Conservation (phyloP, 2,888 invertebrate genomes). For the Andrena minutula region DNA sequence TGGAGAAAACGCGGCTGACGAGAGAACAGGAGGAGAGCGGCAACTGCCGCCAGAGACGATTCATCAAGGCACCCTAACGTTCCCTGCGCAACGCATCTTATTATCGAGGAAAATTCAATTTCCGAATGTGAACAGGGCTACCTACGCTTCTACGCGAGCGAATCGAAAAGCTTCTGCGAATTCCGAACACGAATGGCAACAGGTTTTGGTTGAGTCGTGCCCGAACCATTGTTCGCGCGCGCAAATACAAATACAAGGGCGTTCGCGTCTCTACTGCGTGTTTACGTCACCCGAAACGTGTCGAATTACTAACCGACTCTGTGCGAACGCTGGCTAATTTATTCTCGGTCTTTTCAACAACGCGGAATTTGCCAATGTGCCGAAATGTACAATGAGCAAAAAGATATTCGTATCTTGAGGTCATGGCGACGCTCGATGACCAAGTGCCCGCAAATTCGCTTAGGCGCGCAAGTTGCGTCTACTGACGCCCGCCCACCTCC, state of each 20-base stretch:
- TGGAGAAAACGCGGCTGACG: too few species aligned
- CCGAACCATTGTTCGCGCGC: conserved; percentile 11
- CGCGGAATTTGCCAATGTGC: too few species aligned
- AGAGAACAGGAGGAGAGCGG: not conserved
- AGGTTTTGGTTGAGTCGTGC: not conserved
- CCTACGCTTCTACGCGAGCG: not conserved
- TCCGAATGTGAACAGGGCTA: conserved; percentile 11
- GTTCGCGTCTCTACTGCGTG: not conserved
- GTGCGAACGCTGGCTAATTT: not conserved
- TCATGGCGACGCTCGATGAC: not conserved
- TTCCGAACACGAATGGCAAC: conserved; percentile 13
- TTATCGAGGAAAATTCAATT: conserved; percentile 47
- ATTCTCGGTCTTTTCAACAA: too few species aligned
- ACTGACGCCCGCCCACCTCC: not conserved
- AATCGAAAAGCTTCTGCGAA: conserved; percentile 12
- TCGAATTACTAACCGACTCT: not conserved
- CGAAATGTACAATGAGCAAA: too few species aligned
- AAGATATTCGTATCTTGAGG: too few species aligned
- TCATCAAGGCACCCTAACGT: conserved; percentile 13
- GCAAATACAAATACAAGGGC: not conserved
- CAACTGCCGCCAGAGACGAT: conserved; percentile 10
- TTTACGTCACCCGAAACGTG: not conserved
- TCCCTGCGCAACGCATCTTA: conserved; percentile 19
- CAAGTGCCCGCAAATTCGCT: conserved; percentile 41
- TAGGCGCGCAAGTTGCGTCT: conserved; percentile 15